Base-by-base conservation (phyloP, 2,113 vertebrate species). In the Apteryx mantelli region DNA sequence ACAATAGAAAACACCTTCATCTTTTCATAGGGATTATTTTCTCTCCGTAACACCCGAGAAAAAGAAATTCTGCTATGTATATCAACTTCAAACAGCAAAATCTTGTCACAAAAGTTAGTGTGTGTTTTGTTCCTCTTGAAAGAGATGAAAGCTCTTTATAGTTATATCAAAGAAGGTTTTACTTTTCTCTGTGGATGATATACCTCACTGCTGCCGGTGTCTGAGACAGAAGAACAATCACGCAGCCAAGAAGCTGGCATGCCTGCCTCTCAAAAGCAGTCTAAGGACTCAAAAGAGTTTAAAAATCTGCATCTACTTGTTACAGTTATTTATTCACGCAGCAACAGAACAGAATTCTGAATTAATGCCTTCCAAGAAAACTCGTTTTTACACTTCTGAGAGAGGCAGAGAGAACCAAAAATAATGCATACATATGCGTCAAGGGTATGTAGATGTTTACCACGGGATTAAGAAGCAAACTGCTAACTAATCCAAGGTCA, bases 101-200 rank as follows among this genome's bases (percentile, higher is more conserved):
- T 71, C 84, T 63, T 91, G 94, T 92, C 93, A 91, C 40, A 89
- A 55, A 75, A 70, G 75, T 70, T 92, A 92, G 71, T 18, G 30
- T 55, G 50, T 77, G 55, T 85, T 96, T 97, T 97, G 94, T 89
- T 95, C 77, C 34, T 21, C 84, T 89, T 97, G 81, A 88, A 97
- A 85, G 78, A 60, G 71, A 95, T 83, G 89, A 95, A 96, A 95
- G 95, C 50, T 92, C 84, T 95, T 93, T 77, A 86, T 3, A 91
- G 92, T 88, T 79, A 38, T 66, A 94, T 92, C 92, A 97, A 95
- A 95, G 86, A 22, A 86, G 74, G 61, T 76, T 94, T 92, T 88
- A 63, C 50, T 58, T 91, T 76, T 95, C 78, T 85, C 44, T 77
- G 8, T 58, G 87, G 86, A 92, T 91, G 84, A 91, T 82, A 52